These are phyloP conservation scores for Lepidothrix coronata DNA, from an alignment of 2,113 vertebrate species.

Conservation along the genomic window DNA sequence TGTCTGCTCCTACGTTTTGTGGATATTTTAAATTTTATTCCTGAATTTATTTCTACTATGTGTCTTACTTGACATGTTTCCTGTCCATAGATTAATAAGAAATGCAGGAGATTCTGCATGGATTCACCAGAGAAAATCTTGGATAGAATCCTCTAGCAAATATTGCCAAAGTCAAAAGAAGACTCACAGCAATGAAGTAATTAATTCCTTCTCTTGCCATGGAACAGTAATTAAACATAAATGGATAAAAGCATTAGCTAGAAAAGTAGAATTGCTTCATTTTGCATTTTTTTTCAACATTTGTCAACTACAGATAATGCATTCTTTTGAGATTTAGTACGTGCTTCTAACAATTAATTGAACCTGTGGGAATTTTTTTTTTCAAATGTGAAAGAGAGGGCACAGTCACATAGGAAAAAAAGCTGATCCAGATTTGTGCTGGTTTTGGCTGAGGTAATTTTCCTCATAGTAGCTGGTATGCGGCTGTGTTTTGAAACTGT, in stretches of 20 bases:
- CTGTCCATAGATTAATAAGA: background rate
- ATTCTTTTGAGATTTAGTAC: background rate
- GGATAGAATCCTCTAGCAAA: background rate
- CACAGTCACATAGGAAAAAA: background rate
- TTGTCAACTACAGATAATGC: background rate
- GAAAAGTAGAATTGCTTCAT: background rate
- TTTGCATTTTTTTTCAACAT: background rate
- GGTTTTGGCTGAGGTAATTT: background rate
- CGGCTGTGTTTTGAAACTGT: background rate
- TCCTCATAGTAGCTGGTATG: background rate
- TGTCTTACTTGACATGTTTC: background rate
- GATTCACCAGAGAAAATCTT: background rate
- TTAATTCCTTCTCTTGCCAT: background rate
- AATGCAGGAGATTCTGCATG: background rate
- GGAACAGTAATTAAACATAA: background rate
- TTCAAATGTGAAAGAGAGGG: background rate
- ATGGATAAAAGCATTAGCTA: background rate
- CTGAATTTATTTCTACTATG: background rate
- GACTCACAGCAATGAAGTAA: background rate
- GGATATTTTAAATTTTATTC: background rate
- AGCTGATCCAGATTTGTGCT: rapidly evolving
- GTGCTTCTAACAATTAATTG: background rate
- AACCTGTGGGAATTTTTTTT: background rate
- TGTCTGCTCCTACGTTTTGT: background rate
- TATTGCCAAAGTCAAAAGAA: background rate